Percentiles rank a stretch among this genome's conserved stretches.
Conservation (phyloP, 2,888 invertebrate species). For the Bimastos eiseni region DNA sequence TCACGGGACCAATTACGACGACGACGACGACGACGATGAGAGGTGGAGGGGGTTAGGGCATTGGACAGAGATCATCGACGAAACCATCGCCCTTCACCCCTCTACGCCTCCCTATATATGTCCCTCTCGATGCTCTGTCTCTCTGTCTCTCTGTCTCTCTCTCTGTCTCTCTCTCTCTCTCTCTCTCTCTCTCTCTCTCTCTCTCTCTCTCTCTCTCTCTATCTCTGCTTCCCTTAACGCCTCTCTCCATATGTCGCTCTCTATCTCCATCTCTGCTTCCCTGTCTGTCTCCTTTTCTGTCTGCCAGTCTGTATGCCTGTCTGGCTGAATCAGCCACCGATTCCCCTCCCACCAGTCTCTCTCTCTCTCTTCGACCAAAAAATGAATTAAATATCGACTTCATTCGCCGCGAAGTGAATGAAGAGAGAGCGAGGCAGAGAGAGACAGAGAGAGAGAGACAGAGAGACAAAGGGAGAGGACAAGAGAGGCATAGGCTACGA, state of each 20-base stretch:
- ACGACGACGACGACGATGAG: no score
- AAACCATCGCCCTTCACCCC: not conserved
- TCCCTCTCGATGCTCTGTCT: no score
- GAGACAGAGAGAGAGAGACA: not conserved
- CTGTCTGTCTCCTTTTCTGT: no score
- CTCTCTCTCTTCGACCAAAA: not conserved
- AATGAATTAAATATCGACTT: conserved; percentile 10
- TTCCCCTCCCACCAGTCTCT: not conserved
- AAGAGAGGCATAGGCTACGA: conserved; percentile 9
- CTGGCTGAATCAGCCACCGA: not conserved
- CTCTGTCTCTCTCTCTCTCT: no score
- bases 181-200: no score
- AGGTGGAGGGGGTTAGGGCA: no score
- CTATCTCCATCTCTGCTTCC: no score
- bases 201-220: no score
- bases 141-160: no score
- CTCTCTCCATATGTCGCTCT: no score
- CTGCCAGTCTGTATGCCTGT: not conserved
- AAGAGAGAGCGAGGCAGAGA: not conserved
- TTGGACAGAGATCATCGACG: not conserved
- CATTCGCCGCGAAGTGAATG: not conserved
- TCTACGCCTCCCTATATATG: no score
- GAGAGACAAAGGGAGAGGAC: not conserved
- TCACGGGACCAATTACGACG: not conserved
- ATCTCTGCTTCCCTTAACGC: no score